Percentiles rank a stretch among this genome's conserved stretches.
Evolutionary conservation across 1,140 invertebrate species (phyloP).

Genomic region (Trichogramma pretiosum): DNA sequence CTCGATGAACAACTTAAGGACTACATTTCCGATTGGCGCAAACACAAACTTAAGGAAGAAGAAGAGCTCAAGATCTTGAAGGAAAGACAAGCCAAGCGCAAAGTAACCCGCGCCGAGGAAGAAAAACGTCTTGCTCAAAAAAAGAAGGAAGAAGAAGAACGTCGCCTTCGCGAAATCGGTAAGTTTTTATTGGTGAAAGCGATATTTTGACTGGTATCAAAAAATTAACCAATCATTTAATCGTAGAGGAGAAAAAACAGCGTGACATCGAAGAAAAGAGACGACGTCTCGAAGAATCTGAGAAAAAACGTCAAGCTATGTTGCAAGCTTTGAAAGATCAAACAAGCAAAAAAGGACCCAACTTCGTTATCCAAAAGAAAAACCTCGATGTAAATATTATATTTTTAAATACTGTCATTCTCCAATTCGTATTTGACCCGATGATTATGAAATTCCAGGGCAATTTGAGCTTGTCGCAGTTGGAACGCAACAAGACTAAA

Average conservation of each 20-base stretch:
- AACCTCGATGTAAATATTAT: conserved; percentile 57
- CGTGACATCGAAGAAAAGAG: conserved; percentile 84
- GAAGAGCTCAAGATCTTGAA: conserved; percentile 90
- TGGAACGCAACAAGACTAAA: conserved; percentile 96
- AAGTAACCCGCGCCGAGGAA: conserved; percentile 84
- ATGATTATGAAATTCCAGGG: too few species aligned
- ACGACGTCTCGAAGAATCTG: conserved; percentile 82
- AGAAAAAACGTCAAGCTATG: conserved; percentile 90
- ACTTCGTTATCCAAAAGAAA: conserved; percentile 87
- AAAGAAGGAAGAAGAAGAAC: conserved; percentile 90
- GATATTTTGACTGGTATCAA: conserved; percentile 2
- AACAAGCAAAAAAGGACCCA: conserved; percentile 74
- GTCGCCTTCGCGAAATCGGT: conserved; percentile 72
- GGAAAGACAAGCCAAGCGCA: conserved; percentile 90
- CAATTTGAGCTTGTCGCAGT: conserved; percentile 76
- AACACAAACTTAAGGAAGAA: conserved; percentile 89
- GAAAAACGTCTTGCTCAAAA: conserved; percentile 88
- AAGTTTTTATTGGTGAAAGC: conserved; percentile 13
- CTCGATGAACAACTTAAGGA: conserved; percentile 92
- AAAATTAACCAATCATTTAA: conserved; percentile 2
- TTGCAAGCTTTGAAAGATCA: conserved; percentile 80
- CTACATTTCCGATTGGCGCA: conserved; percentile 93
- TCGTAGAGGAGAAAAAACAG: conserved; percentile 81
- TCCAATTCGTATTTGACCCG: neutral
- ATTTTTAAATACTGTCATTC: too few species aligned